Evolutionary conservation across 1,140 invertebrate genomes (phyloP).

Genomic region (Drosophila dunni): DNA sequence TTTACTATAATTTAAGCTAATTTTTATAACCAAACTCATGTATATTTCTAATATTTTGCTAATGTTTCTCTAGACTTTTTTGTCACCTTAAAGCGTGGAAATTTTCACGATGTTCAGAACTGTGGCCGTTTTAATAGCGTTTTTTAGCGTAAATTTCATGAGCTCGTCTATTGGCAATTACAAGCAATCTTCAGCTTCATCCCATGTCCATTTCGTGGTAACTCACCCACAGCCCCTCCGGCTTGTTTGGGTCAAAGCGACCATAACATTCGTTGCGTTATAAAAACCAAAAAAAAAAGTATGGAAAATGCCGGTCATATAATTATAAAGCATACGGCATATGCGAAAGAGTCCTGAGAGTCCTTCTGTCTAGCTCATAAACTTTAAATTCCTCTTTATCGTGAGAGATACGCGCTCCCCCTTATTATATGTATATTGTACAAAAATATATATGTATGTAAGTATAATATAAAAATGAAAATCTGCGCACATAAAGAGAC

Average conservation of each 20-base stretch:
- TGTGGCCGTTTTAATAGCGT: constrained; percentile 23
- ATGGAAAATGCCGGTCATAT: constrained; percentile 57
- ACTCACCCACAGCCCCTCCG: background rate
- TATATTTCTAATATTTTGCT: constrained; percentile 17
- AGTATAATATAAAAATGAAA: constrained; percentile 45
- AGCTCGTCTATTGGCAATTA: constrained; percentile 51
- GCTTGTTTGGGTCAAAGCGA: constrained; percentile 41
- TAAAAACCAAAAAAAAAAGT: constrained; percentile 47
- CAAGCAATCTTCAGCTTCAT: constrained; percentile 39
- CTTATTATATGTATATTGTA: constrained; percentile 58
- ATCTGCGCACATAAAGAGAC: constrained; percentile 72
- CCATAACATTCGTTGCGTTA: constrained; percentile 52
- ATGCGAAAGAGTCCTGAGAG: constrained; percentile 31
- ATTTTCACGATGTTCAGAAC: constrained; percentile 10
- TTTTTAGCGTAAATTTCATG: constrained; percentile 46
- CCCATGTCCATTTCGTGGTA: constrained; percentile 5
- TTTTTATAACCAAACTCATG: background rate
- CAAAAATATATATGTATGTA: constrained; percentile 30
- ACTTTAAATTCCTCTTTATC: constrained; percentile 77
- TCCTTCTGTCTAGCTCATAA: constrained; percentile 69
- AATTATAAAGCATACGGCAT: constrained; percentile 61
- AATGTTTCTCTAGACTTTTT: constrained; percentile 3
- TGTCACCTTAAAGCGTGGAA: background rate
- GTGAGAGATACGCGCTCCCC: constrained; percentile 55
- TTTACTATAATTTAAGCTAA: background rate